Conservation (phyloP, 2,113 vertebrate genomes). For the Halichoerus grypus region DNA sequence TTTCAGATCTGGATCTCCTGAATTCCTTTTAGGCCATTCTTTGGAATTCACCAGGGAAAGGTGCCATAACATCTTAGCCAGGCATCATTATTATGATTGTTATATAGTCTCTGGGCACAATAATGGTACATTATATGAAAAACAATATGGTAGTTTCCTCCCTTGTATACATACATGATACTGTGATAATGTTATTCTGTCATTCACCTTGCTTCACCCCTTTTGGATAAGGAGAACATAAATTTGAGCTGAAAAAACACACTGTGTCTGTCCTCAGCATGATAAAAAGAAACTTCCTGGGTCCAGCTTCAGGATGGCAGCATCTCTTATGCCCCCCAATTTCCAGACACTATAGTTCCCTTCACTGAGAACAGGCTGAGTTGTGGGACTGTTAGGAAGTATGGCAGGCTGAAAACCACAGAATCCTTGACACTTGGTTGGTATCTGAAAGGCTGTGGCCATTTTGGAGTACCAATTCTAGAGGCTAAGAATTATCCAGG, state of each 20-base stretch:
- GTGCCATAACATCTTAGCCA: conserved; percentile 18
- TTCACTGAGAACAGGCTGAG: conserved; percentile 11
- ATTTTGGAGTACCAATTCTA: conserved; percentile 53
- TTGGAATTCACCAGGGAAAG: conserved; percentile 57
- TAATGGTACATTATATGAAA: conserved; percentile 50
- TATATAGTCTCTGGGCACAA: conserved; percentile 34
- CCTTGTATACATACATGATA: conserved; percentile 52
- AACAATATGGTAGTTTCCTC: conserved; percentile 60
- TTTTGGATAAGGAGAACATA: conserved; percentile 11
- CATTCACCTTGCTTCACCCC: conserved; percentile 35
- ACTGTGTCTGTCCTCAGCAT: background rate
- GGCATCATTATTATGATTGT: conserved; percentile 51
- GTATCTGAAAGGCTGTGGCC: conserved; percentile 21
- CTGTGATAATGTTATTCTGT: conserved; percentile 58
- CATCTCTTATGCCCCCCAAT: background rate
- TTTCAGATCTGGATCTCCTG: conserved; percentile 49
- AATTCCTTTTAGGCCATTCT: conserved; percentile 32
- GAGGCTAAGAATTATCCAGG: conserved; percentile 18
- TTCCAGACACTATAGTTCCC: conserved; percentile 5
- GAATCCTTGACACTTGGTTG: background rate
- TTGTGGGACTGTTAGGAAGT: background rate
- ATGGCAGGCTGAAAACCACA: conserved; percentile 8
- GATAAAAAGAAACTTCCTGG: conserved; percentile 21
- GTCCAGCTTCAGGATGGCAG: background rate
- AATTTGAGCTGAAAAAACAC: conserved; percentile 53